Evolutionary conservation across 2,888 invertebrate species (phyloP).

Genomic region (Rotaria sp.): DNA sequence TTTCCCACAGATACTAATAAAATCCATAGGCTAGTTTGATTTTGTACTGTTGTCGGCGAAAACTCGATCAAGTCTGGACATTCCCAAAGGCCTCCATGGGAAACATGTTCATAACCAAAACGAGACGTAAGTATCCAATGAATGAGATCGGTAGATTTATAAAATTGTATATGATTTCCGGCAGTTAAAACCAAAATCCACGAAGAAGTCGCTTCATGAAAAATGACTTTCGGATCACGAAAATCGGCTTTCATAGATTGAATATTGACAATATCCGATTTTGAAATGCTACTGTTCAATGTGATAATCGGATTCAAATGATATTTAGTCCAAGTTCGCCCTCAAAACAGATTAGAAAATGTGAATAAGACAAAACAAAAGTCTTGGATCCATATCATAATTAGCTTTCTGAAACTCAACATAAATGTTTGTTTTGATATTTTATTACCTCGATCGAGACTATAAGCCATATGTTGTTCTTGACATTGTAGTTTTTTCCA

Average conservation of each 20-base stretch:
- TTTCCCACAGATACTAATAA: background rate
- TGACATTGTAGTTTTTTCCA: background rate
- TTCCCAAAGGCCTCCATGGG: background rate
- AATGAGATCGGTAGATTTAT: background rate
- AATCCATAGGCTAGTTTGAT: background rate
- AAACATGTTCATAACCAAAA: background rate
- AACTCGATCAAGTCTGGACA: background rate
- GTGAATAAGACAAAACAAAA: too few relatives aligned
- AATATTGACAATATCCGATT: background rate
- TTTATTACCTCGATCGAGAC: background rate
- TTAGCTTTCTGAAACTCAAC: too few relatives aligned
- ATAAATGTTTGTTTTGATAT: too few relatives aligned
- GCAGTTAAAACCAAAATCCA: slow-evolving; percentile 27
- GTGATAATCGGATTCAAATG: slow-evolving; percentile 8
- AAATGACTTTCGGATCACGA: slow-evolving; percentile 30
- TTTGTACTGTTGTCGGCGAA: background rate
- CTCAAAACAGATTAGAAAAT: too few relatives aligned
- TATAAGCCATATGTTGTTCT: slow-evolving; percentile 25
- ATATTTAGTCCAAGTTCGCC: slow-evolving; percentile 30
- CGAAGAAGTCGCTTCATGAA: background rate
- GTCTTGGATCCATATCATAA: too few relatives aligned
- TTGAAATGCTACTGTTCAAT: background rate
- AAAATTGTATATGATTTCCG: background rate
- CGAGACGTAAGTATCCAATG: background rate
- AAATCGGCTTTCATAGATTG: background rate